phyloP scores from a whole-genome alignment of 2,113 vertebrate genomes.

The Chrysemys picta region DNA sequence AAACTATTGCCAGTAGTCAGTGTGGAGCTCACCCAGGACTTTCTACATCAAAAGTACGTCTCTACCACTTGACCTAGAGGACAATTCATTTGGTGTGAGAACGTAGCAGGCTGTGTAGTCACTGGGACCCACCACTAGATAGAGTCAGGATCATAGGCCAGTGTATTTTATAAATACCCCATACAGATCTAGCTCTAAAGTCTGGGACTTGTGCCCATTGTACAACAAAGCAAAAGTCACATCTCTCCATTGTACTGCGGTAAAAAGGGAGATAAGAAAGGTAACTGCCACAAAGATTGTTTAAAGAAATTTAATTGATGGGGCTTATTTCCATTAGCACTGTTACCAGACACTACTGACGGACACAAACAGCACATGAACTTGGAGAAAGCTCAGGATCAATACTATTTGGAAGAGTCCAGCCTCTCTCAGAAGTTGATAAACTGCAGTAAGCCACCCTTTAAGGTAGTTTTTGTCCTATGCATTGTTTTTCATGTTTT shows the following conservation, averaged over 20 bases:
- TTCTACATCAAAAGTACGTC: neutral
- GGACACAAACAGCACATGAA: neutral
- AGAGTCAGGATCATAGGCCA: constrained; percentile 50
- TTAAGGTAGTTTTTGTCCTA: neutral
- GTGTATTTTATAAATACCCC: neutral
- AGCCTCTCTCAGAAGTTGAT: too few relatives aligned
- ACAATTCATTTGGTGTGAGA: neutral
- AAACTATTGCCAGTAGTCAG: neutral
- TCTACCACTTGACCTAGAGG: neutral
- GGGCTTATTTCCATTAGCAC: neutral
- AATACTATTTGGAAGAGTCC: neutral
- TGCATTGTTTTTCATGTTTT: neutral
- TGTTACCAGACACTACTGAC: neutral
- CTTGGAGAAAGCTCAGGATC: neutral
- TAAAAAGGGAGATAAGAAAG: neutral
- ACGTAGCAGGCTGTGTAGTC: constrained; percentile 3
- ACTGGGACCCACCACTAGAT: constrained; percentile 44
- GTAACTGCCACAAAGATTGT: neutral
- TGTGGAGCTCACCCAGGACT: neutral
- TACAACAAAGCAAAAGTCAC: neutral
- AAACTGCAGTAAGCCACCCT: neutral
- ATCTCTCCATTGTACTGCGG: neutral
- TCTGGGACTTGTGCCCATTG: neutral
- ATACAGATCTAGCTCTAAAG: neutral
- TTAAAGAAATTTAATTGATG: neutral